Evolutionary conservation across 2,113 vertebrate species (phyloP).

Genomic region (Stegastes partitus): DNA sequence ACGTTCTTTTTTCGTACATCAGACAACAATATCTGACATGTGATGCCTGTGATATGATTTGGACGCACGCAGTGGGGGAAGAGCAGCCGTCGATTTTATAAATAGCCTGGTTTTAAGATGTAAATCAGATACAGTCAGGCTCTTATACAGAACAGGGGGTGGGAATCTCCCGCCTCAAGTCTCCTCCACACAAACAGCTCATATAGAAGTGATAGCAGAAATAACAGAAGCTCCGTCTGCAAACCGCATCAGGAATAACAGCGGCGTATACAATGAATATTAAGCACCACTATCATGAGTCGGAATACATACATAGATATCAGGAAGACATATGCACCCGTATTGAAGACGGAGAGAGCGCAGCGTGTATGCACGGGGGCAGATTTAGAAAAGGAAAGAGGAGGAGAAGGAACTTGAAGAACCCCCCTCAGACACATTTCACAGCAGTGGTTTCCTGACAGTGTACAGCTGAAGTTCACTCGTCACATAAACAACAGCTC

Average conservation of each 20-base stretch:
- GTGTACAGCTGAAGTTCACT: slow-evolving; percentile 35
- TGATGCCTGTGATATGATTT: neutral
- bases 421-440: slow-evolving; percentile 28
- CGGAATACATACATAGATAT: slow-evolving; percentile 29
- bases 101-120: slow-evolving; percentile 10
- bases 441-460: slow-evolving; percentile 27
- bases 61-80: neutral
- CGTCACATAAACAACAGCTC: slow-evolving; percentile 8
- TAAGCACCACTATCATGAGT: neutral
- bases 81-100: neutral
- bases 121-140: slow-evolving; percentile 18
- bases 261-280: slow-evolving; percentile 12
- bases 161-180: slow-evolving; percentile 32
- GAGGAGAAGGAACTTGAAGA: slow-evolving; percentile 1
- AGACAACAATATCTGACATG: neutral
- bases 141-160: slow-evolving; percentile 7
- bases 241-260: slow-evolving; percentile 35
- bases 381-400: neutral
- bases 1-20: neutral
- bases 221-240: slow-evolving; percentile 28
- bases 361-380: rapidly evolving
- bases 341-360: neutral
- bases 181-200: slow-evolving; percentile 41
- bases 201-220: slow-evolving; percentile 27
- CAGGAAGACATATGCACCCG: neutral